These are phyloP conservation scores for Cyphomyrmex costatus DNA, from an alignment of 1,140 invertebrate species.

Conservation along the genomic window DNA sequence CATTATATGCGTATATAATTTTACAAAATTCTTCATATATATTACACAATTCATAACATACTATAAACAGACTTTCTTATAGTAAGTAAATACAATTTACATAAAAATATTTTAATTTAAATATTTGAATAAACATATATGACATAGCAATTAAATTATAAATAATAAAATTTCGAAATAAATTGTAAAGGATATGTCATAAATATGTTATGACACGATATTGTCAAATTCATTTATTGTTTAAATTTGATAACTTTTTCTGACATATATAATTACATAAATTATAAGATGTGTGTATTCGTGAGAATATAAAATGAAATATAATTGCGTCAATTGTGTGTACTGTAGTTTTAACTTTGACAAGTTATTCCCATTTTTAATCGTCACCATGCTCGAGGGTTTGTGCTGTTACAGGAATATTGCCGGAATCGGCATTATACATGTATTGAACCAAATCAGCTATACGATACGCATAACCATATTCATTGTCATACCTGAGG, in stretches of 20 bases:
- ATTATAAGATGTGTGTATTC: not conserved
- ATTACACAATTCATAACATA: too few relatives aligned
- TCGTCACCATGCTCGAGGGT: conserved; percentile 41
- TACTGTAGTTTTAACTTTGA: not conserved
- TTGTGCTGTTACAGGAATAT: conserved; percentile 25
- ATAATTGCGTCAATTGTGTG: not conserved
- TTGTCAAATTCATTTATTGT: not conserved
- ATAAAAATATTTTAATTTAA: too few relatives aligned
- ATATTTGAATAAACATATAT: not conserved
- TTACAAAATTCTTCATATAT: too few relatives aligned
- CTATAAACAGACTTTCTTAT: too few relatives aligned
- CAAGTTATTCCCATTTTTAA: not conserved
- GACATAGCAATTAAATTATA: not conserved
- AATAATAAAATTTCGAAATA: not conserved
- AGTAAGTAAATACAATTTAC: too few relatives aligned
- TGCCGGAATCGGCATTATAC: conserved; percentile 70
- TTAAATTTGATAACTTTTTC: not conserved
- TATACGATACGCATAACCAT: conserved; percentile 90
- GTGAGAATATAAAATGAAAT: not conserved
- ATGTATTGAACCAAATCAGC: conserved; percentile 89
- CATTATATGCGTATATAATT: too few relatives aligned
- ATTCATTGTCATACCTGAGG: conserved; percentile 91
- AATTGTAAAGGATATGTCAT: too few relatives aligned
- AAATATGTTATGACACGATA: not conserved
- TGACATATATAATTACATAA: not conserved